These are phyloP conservation scores for Drosophila ohnishii DNA, from an alignment of 1,140 invertebrate genomes.

Conservation along the genomic window DNA sequence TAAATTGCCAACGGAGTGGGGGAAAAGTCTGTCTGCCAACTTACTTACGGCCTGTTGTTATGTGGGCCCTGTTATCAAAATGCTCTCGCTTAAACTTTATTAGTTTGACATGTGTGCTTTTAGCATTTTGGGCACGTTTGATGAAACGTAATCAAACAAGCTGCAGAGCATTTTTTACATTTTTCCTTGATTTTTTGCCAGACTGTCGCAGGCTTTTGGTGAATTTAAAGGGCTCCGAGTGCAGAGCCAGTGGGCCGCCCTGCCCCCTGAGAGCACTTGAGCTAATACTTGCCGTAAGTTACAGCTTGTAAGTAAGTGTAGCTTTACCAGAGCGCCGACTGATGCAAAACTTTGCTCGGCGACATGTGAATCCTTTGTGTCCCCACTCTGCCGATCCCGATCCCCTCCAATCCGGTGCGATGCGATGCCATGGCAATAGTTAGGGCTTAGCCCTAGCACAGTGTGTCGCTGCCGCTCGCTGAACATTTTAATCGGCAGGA, in stretches of 20 bases:
- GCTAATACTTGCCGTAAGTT: constrained; percentile 33
- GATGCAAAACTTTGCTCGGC: constrained; percentile 45
- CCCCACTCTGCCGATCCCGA: neutral
- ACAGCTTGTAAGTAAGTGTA: constrained; percentile 36
- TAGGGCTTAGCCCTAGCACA: constrained; percentile 28
- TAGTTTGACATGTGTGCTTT: constrained; percentile 68
- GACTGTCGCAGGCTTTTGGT: neutral
- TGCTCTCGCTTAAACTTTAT: constrained; percentile 66
- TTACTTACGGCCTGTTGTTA: constrained; percentile 27
- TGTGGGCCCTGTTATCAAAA: constrained; percentile 49
- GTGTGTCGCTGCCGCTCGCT: constrained; percentile 31
- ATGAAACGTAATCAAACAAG: constrained; percentile 67
- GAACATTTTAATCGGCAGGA: constrained; percentile 65
- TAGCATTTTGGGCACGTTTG: constrained; percentile 70
- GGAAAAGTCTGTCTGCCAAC: constrained; percentile 24
- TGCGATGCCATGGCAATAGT: constrained; percentile 42
- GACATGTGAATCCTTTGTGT: constrained; percentile 54
- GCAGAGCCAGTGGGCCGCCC: neutral
- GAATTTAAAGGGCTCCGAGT: constrained; percentile 11
- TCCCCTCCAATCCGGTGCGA: neutral
- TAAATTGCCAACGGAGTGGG: constrained; percentile 13
- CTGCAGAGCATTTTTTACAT: constrained; percentile 52
- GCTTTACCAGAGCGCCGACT: constrained; percentile 31
- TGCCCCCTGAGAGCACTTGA: constrained; percentile 31
- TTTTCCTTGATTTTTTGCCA: constrained; percentile 5